Evolutionary conservation across 2,113 vertebrate genomes (phyloP), one percentile per base, ranked within the genome.

Genomic region (Porphyrio hochstetteri): DNA sequence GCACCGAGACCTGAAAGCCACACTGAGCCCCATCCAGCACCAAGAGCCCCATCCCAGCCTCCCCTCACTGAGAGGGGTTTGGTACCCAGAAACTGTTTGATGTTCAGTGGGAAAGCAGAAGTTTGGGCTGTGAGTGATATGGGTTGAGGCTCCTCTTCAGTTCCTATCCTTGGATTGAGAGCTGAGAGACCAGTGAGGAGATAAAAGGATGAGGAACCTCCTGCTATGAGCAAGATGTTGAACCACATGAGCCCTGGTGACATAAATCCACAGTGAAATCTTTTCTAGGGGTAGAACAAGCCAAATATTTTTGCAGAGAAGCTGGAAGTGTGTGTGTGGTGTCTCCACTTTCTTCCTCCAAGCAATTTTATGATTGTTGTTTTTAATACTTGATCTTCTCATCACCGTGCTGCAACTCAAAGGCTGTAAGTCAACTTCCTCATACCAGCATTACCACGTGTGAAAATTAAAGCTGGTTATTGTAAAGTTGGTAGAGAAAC

Each of bases 21-120:
- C 2, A 2, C 35, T 13, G 67, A 46, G 61, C 10, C 69, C 10
- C 69, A 38, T 40, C 36, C 40, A 19, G 17, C 0, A 1, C 0
- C 4, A 5, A 14, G 53, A 71, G 57, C 23, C 21, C 3, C 21
- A 3, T 65, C 74, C 2, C 55, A 46, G 64, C 76, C 68, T n/a
- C 64, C 8, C 50, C 38, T 87, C 4, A 2, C n/a, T 27, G 2
- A 24, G 2, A 24, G 27, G 21, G 29, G 19, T 81, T 42, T 42
- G 69, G 4, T 12, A 33, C 20, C 29, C n/a, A n/a, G 1, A 2
- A 9, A n/a, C 25, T 70, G 65, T 12, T 9, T 13, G 35, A 16
- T 17, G 33, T 4, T 40, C 69, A 50, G 1, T 57, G 75, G 67
- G 44, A 40, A 77, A 36, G 36, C 33, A 36, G 92, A 13, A 59